phyloP scores from a whole-genome alignment of 2,797 vertebrate species.

The Rhyacichthys aspro region DNA sequence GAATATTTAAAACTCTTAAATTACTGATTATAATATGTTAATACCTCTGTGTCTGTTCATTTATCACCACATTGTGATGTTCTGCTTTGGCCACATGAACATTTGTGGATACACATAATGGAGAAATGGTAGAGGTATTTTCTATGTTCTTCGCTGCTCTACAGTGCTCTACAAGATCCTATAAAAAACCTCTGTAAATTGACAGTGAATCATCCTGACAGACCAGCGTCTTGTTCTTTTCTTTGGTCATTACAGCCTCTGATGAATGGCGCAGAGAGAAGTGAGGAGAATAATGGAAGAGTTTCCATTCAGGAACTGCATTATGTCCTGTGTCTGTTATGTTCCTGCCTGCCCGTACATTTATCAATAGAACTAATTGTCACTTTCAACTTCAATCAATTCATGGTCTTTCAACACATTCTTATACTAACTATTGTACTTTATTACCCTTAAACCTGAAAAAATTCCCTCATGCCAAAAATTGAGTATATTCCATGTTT shows the following conservation, averaged over 20 bases:
- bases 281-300: constrained; percentile 64
- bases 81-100: constrained; percentile 31
- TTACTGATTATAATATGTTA: too few species aligned
- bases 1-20: too few species aligned
- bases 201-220: constrained; percentile 77
- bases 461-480: constrained; percentile 12
- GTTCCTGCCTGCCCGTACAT: constrained; percentile 13
- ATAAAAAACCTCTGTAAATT: constrained; percentile 53
- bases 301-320: constrained; percentile 59
- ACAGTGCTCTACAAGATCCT: constrained; percentile 25
- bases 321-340: constrained; percentile 35
- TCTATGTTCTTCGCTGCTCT: constrained; percentile 25
- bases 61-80: too few species aligned
- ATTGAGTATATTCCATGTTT: constrained; percentile 1
- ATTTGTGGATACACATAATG: constrained; percentile 51
- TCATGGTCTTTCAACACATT: constrained; percentile 33
- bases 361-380: constrained; percentile 61
- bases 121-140: constrained; percentile 17
- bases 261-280: constrained; percentile 61
- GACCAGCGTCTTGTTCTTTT: constrained; percentile 65
- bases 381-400: constrained; percentile 55
- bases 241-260: constrained; percentile 61
- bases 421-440: constrained; percentile 25
- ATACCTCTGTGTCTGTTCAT: too few species aligned
- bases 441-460: constrained; percentile 12